Base-by-base conservation (phyloP, 2,888 invertebrate species). In the Mimumesa dahlbomi region DNA sequence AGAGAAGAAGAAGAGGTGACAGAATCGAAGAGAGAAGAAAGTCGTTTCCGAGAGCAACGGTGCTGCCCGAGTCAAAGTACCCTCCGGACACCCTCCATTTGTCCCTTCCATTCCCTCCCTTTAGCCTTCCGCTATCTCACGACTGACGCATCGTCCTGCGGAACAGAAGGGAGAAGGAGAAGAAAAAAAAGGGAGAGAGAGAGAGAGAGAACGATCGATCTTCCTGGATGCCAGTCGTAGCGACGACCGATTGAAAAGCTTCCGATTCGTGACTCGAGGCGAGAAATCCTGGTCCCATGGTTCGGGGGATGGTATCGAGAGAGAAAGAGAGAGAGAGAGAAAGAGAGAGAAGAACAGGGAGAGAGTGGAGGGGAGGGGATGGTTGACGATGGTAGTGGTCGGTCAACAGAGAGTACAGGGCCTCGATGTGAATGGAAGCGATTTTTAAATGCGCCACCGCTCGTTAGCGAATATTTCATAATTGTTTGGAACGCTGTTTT, bases 61-160 rank as follows among this genome's bases (percentile, higher is more conserved):
- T 75, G 45, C 75, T 62, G 45, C 75, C 65, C 64, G 73, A 77
- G 70, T 78, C 75, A 61, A 53, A 76, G 78, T 71, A 76, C 71
- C 76, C 73, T 78, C 68, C 70, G 76, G 68, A 78, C 78, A 79
- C 79, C 79, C 79, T 76, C 74, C 76, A 76, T 79, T 79, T 79
- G 79, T 78, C 78, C 78, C 73, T 75, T 66, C 61, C 68, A 49
- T 73, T 74, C 73, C 75, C 65, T 62, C 69, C 70, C 65, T 56
- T 25, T 61, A 43, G 74, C 50, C 67, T 63, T 56, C 62, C 67
- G 66, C 66, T 78, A 73, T 78, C 78, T 71, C 71, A 72, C 69
- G 64, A 71, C 74, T 76, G 79, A 78, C 76, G 79, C 79, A 79
- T 74, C 76, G 76, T 65, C 57, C 73, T 69, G 62, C 69, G 29